Evolutionary conservation across 2,888 invertebrate species (phyloP).

Genomic region (Amorpha juglandis): DNA sequence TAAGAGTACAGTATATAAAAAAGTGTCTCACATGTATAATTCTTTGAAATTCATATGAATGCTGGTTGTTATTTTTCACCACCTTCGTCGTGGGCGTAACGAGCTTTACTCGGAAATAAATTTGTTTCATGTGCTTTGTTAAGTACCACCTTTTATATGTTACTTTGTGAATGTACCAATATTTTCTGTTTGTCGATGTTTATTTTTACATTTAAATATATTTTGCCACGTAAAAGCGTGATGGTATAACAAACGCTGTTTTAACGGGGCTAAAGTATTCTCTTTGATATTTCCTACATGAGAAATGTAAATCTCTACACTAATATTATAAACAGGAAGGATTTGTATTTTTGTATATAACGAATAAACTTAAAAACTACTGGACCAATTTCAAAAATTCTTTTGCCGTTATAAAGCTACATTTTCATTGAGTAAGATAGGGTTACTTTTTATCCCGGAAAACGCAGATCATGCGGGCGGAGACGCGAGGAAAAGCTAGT

Average conservation of each 20-base stretch:
- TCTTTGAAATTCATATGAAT: conserved; percentile 22
- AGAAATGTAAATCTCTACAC: no score
- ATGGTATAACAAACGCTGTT: neutral
- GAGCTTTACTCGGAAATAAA: conserved; percentile 43
- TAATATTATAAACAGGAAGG: no score
- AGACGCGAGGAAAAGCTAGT: no score
- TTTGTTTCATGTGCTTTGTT: conserved; percentile 46
- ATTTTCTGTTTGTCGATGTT: conserved; percentile 1
- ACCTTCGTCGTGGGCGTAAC: conserved; percentile 28
- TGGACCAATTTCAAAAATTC: no score
- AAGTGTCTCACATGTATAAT: conserved; percentile 17
- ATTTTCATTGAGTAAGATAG: no score
- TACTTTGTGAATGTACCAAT: conserved; percentile 13
- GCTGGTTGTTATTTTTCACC: conserved; percentile 13
- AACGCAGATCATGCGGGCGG: no score
- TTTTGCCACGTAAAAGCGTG: neutral
- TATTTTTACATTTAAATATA: conserved; percentile 2
- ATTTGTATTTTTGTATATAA: no score
- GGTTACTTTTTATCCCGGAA: no score
- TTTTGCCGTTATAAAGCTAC: no score
- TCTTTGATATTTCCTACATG: neutral
- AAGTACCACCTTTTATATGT: conserved; percentile 39
- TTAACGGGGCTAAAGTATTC: neutral
- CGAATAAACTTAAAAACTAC: no score
- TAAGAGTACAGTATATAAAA: neutral